phyloP scores from a whole-genome alignment of 2,888 invertebrate species.

The Leptogaster cylindrica region DNA sequence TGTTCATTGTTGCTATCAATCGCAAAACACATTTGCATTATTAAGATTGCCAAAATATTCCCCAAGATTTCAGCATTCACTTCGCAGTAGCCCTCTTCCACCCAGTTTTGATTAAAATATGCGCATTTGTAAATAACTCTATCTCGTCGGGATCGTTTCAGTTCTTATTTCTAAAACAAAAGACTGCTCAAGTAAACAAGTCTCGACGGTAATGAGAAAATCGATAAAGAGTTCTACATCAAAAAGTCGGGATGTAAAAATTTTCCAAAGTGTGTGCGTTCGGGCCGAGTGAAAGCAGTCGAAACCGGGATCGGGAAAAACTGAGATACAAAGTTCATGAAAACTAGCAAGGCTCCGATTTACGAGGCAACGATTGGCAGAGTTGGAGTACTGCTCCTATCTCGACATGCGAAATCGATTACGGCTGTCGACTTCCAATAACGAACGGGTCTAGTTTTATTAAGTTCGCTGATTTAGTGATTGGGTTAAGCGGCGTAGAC shows the following conservation, averaged over 20 bases:
- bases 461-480: conserved; percentile 47
- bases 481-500: conserved; percentile 26
- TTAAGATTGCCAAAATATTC: no score
- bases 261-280: conserved; percentile 10
- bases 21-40: no score
- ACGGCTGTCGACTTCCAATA: conserved; percentile 42
- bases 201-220: conserved; percentile 27
- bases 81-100: no score
- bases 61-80: no score
- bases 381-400: conserved; percentile 18
- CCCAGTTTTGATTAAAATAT: not conserved
- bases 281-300: not conserved
- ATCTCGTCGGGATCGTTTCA: not conserved
- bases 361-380: conserved; percentile 12
- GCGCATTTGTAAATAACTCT: conserved; percentile 12
- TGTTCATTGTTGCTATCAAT: no score
- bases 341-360: conserved; percentile 29
- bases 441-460: conserved; percentile 46
- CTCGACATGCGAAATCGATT: conserved; percentile 45
- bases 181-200: conserved; percentile 19
- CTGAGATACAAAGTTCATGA: conserved; percentile 40
- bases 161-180: not conserved
- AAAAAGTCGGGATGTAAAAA: conserved; percentile 24
- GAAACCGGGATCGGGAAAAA: conserved; percentile 22
- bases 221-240: conserved; percentile 25